These are phyloP conservation scores for Acanthosepion esculentum DNA, from an alignment of 2,888 invertebrate genomes.

Conservation along the genomic window DNA sequence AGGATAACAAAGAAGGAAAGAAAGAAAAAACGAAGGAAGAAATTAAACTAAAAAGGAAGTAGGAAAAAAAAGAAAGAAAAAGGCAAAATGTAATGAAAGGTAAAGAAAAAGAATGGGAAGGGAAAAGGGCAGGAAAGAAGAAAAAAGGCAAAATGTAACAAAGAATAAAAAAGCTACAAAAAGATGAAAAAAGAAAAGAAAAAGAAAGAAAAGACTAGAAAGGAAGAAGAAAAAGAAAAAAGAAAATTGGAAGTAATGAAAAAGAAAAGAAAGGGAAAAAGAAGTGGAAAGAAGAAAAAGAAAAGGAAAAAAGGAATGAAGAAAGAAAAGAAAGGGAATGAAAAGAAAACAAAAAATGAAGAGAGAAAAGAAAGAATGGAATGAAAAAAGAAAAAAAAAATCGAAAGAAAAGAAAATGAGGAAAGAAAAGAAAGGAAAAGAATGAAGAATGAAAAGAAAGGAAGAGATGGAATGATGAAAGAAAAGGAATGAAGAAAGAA, in stretches of 20 bases:
- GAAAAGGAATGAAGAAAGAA: background rate
- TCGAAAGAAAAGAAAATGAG: background rate
- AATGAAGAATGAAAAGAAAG: background rate
- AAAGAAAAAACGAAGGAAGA: background rate
- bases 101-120: background rate
- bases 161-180: no score
- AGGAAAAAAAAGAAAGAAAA: background rate
- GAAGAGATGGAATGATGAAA: no score
- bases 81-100: background rate
- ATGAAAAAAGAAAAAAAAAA: background rate
- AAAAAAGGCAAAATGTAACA: no score
- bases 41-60: background rate
- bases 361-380: no score
- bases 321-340: background rate
- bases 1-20: background rate
- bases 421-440: background rate
- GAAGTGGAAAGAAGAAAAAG: background rate
- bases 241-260: background rate
- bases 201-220: no score
- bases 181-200: background rate
- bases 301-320: background rate
- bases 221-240: background rate
- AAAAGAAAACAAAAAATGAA: no score
- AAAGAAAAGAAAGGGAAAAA: background rate
- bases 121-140: background rate